Evolutionary conservation across 2,113 vertebrate species (phyloP), one percentile per base, ranked within the genome.

Genomic region (Ctenodactylus gundi): DNA sequence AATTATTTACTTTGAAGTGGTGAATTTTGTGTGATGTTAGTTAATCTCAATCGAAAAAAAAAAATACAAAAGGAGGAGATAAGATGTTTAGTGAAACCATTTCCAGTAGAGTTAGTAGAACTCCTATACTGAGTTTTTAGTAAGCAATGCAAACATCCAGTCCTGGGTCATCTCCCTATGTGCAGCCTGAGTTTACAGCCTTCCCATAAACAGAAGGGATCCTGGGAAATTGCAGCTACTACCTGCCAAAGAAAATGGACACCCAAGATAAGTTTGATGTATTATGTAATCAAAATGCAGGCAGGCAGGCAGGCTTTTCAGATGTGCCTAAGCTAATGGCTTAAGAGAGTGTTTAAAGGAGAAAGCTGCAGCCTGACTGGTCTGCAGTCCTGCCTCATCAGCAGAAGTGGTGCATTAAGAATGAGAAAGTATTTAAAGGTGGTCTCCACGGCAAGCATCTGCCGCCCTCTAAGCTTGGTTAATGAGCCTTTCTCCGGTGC

Each of bases 301-400:
- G 64, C 70, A 25, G 64, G 67, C 60, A n/a, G 41, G 36, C 62
- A 27, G 31, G 46, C 67, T 94, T 87, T 95, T 31, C 53, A 60
- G 91, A 65, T 20, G 88, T 83, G 53, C 49, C 64, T 62, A 31
- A 77, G 76, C 94, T 97, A 96, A 96, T 86, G 91, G 87, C 95
- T 95, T 96, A 85, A 95, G 93, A 95, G 94, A 46, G 76, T 78
- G 62, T 94, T 90, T 85, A 83, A 77, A 88, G 75, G 81, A 92
- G 76, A 93, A 70, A 85, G 85, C 76, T 85, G 64, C 46, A 84
- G 81, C 78, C 73, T 1, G 17, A 29, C 62, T 31, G 88, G 88
- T 57, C 85, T 62, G 25, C 23, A 57, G 78, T 87, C 41, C 64
- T 93, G 94, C 89, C 60, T 55, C 5, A 70, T 96, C 94, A 96